phyloP scores from a whole-genome alignment of 2,888 invertebrate genomes.

The Cancer borealis region DNA sequence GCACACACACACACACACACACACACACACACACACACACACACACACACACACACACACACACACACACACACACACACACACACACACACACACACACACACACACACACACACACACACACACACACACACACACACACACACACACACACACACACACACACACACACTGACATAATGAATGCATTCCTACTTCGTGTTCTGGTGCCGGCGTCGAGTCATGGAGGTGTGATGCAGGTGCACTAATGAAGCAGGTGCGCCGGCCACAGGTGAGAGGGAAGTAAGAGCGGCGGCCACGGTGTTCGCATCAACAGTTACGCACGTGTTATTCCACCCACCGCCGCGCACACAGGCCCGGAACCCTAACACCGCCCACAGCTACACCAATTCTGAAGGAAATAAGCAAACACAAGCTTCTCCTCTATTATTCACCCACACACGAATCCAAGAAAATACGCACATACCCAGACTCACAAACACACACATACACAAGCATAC shows the following conservation, averaged over 20 bases:
- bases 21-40: slow-evolving; percentile 47
- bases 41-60: slow-evolving; percentile 13
- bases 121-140: background rate
- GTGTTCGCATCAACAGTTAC: slow-evolving; percentile 35
- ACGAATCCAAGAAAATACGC: background rate
- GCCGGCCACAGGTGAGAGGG: slow-evolving; percentile 40
- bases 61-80: slow-evolving; percentile 42
- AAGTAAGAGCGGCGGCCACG: background rate
- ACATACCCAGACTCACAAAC: background rate
- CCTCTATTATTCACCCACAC: background rate
- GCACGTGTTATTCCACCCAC: slow-evolving; percentile 21
- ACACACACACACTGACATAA: background rate
- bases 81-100: slow-evolving; percentile 53
- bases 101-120: slow-evolving; percentile 53
- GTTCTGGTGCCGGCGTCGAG: background rate
- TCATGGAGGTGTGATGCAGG: background rate
- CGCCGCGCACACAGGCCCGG: slow-evolving; percentile 12
- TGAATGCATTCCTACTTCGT: slow-evolving; percentile 15
- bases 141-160: slow-evolving; percentile 47
- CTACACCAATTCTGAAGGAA: slow-evolving; percentile 6
- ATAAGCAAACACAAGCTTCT: background rate
- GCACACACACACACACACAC: slow-evolving; percentile 50
- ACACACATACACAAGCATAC: background rate
- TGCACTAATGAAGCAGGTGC: slow-evolving; percentile 12
- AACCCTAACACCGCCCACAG: background rate